Percentiles rank a stretch among this genome's conserved stretches.
These are phyloP conservation scores for Salvelinus sp. DNA, from an alignment of 2,113 vertebrate species.

Conservation along the genomic window DNA sequence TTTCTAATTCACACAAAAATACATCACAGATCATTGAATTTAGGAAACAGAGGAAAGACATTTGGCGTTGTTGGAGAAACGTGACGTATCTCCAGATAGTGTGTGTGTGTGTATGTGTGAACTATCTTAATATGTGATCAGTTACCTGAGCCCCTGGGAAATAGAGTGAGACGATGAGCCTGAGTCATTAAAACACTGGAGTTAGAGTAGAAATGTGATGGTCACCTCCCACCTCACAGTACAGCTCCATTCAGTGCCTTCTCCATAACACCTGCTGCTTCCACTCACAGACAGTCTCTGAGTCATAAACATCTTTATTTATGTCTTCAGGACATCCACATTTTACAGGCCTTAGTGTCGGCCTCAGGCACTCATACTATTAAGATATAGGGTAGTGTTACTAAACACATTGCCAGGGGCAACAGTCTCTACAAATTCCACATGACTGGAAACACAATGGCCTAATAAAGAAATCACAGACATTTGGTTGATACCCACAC, in stretches of 20 bases:
- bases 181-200: constrained; percentile 7
- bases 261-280: not conserved
- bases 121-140: constrained; percentile 20
- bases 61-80: not conserved
- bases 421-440: constrained; percentile 8
- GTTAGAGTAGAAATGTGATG: not conserved
- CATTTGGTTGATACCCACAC: not conserved
- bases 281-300: constrained; percentile 12
- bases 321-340: constrained; percentile 15
- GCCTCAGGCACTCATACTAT: not conserved
- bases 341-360: constrained; percentile 17
- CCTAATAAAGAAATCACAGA: constrained; percentile 11
- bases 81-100: not conserved
- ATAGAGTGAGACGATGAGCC: constrained; percentile 1
- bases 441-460: not conserved
- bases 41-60: not conserved
- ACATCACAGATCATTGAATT: not conserved
- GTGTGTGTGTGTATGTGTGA: constrained; percentile 1
- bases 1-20: not conserved
- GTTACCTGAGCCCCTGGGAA: constrained; percentile 5
- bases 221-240: not conserved
- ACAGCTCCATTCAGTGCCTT: not conserved
- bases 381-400: not conserved
- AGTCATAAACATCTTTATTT: constrained; percentile 30
- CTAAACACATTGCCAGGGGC: not conserved